Evolutionary conservation across 2,797 vertebrate genomes (phyloP).

Genomic region (Coendou prehensilis): DNA sequence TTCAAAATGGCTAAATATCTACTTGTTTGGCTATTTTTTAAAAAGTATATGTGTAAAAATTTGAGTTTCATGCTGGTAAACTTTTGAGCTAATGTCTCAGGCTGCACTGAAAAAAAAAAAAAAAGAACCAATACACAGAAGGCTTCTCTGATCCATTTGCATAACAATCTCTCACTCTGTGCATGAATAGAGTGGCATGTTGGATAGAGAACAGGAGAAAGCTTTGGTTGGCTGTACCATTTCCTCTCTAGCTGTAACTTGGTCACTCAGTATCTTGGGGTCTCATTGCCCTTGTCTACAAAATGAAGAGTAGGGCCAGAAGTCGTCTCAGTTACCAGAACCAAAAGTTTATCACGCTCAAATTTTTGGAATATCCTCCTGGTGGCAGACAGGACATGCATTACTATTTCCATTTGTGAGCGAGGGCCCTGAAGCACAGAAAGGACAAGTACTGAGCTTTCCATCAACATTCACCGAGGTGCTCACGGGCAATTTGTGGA

Average conservation of each 20-base stretch:
- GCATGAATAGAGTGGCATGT: rapidly evolving
- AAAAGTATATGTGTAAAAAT: constrained; percentile 7
- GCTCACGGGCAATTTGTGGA: not conserved
- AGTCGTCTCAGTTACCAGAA: not conserved
- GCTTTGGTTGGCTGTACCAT: too few relatives aligned
- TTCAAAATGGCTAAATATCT: not conserved
- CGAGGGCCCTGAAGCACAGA: not conserved
- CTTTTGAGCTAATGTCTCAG: constrained; percentile 3
- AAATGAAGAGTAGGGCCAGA: not conserved
- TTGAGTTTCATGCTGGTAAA: not conserved
- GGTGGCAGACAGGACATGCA: not conserved
- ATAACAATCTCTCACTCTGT: not conserved
- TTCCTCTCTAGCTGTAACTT: not conserved
- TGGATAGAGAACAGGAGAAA: not conserved
- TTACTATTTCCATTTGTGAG: not conserved
- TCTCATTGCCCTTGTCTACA: not conserved
- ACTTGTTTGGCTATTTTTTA: not conserved
- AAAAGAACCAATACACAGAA: not conserved
- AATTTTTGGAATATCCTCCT: not conserved
- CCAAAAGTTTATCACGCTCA: not conserved
- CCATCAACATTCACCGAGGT: too few relatives aligned
- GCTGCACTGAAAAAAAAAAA: not conserved
- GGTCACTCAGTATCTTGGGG: not conserved
- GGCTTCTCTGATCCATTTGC: not conserved
- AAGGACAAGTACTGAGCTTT: not conserved